Evolutionary conservation across 2,113 vertebrate genomes (phyloP).

Genomic region (Grantiella picta): DNA sequence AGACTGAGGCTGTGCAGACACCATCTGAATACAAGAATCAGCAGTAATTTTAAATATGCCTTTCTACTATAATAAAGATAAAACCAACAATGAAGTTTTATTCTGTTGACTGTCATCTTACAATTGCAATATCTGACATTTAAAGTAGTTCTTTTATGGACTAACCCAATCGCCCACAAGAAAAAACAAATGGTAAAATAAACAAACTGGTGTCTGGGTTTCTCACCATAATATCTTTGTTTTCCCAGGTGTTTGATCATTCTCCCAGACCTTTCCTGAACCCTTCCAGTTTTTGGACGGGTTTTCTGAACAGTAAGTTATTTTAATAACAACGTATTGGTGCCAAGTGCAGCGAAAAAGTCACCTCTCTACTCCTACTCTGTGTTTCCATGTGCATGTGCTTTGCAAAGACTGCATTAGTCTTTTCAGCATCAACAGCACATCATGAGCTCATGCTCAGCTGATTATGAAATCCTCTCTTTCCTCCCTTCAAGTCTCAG

Average conservation of each 20-base stretch:
- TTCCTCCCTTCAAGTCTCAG: background rate
- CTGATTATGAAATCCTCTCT: slow-evolving; percentile 55
- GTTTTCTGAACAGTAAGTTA: slow-evolving; percentile 12
- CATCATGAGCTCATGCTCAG: slow-evolving; percentile 55
- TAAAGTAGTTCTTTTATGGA: background rate
- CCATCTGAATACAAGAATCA: background rate
- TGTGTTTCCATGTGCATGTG: slow-evolving; percentile 17
- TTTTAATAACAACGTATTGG: background rate
- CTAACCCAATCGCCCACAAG: background rate
- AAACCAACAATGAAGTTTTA: background rate
- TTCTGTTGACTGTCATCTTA: background rate
- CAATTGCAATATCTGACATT: background rate
- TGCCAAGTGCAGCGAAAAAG: slow-evolving; percentile 34
- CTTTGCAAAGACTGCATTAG: slow-evolving; percentile 44
- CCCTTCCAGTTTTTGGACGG: background rate
- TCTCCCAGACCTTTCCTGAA: background rate
- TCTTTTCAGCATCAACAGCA: slow-evolving; percentile 45
- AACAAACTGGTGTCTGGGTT: background rate
- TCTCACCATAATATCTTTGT: background rate
- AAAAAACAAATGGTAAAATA: slow-evolving; percentile 6
- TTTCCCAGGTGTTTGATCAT: background rate
- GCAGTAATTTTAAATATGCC: background rate
- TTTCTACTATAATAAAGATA: background rate
- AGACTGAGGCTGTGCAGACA: background rate
- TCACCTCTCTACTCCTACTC: slow-evolving; percentile 44